These are phyloP conservation scores for Nephila pilipes DNA, from an alignment of 1,140 invertebrate species.

Conservation along the genomic window DNA sequence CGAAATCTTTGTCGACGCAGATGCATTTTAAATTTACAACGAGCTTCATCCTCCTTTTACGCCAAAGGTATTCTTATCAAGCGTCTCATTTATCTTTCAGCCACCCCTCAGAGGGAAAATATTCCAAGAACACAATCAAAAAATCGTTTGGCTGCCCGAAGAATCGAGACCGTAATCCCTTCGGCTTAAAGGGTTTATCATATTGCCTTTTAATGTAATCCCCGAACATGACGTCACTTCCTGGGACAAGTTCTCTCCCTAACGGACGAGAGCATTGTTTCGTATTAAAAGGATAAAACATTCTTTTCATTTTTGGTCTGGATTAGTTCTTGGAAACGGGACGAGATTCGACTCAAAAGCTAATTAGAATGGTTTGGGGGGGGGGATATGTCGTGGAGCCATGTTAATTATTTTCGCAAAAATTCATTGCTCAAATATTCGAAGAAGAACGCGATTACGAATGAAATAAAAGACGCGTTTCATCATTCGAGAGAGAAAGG, in stretches of 20 bases:
- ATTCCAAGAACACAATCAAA: constrained; percentile 36
- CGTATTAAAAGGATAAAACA: neutral
- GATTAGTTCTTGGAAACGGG: neutral
- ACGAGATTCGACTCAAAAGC: neutral
- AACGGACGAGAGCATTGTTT: neutral
- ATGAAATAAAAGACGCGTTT: too few species aligned
- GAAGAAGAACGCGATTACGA: too few species aligned
- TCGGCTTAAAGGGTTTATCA: constrained; percentile 50
- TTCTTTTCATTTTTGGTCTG: neutral
- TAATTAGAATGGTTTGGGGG: neutral
- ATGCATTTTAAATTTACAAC: neutral
- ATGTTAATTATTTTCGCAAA: neutral
- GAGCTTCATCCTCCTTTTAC: neutral
- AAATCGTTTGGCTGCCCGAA: neutral
- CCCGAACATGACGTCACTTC: constrained; percentile 4
- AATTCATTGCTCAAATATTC: neutral
- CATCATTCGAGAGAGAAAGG: too few species aligned
- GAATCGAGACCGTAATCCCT: neutral
- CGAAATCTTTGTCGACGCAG: neutral
- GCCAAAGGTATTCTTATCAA: constrained; percentile 6
- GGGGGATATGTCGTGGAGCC: neutral
- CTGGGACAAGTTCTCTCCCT: constrained; percentile 11
- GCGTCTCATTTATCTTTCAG: neutral
- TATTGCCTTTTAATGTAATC: constrained; percentile 52
- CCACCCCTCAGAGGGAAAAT: neutral